Evolutionary conservation across 2,113 vertebrate species (phyloP).

Genomic region (Hypomesus transpacificus): DNA sequence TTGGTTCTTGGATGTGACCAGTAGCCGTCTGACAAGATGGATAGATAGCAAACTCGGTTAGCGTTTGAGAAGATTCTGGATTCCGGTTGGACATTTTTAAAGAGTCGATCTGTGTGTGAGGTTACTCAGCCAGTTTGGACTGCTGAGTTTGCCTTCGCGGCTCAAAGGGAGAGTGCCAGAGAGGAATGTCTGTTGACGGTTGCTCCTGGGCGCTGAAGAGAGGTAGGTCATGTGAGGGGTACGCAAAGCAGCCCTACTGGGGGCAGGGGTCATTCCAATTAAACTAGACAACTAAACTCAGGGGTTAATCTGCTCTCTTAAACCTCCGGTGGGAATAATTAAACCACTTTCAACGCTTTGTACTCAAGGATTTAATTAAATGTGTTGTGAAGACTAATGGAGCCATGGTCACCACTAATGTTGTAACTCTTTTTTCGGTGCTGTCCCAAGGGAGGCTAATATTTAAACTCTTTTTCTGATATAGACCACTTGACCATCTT

Average conservation of each 20-base stretch:
- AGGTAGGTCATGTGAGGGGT: slow-evolving; percentile 71
- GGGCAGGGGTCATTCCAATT: slow-evolving; percentile 75
- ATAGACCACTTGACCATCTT: too few species aligned
- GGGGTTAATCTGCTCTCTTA: slow-evolving; percentile 65
- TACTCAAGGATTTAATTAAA: slow-evolving; percentile 25
- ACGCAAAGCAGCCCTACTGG: slow-evolving; percentile 55
- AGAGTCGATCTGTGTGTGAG: slow-evolving; percentile 37
- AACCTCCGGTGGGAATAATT: slow-evolving; percentile 59
- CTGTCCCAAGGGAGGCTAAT: too few species aligned
- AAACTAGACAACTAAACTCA: slow-evolving; percentile 70
- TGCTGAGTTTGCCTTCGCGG: slow-evolving; percentile 39
- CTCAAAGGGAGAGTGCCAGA: slow-evolving; percentile 44
- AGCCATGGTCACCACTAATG: too few species aligned
- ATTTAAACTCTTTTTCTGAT: too few species aligned
- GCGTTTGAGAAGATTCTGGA: not conserved
- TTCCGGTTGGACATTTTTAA: not conserved
- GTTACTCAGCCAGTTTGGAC: slow-evolving; percentile 50
- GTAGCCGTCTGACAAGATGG: slow-evolving; percentile 42
- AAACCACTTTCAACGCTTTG: slow-evolving; percentile 33
- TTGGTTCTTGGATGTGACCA: slow-evolving; percentile 8
- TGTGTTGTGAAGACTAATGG: not conserved
- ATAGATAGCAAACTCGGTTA: slow-evolving; percentile 25
- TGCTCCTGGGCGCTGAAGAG: slow-evolving; percentile 64
- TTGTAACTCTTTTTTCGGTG: too few species aligned
- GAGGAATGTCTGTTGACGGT: slow-evolving; percentile 70